Percentiles rank a stretch among this genome's conserved stretches.
phyloP scores from a whole-genome alignment of 2,888 invertebrate genomes.

The Selenia dentaria region DNA sequence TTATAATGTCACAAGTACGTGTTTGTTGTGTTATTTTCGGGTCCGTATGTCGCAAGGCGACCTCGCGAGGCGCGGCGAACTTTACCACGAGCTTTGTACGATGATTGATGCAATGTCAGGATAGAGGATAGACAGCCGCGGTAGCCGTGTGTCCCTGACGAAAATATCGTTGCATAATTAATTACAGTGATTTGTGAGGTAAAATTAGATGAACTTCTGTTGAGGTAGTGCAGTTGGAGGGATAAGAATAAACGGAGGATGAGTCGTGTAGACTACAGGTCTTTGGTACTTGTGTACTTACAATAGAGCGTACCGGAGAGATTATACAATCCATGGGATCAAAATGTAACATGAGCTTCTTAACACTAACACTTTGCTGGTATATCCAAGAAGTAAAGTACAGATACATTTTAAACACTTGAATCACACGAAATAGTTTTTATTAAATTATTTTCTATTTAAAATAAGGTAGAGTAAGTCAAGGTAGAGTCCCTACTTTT shows the following conservation, averaged over 20 bases:
- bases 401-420: too few species aligned
- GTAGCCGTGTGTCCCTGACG: constrained; percentile 35
- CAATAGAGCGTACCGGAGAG: too few species aligned
- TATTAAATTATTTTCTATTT: too few species aligned
- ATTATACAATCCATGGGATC: too few species aligned
- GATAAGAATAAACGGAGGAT: constrained; percentile 11
- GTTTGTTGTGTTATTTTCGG: constrained; percentile 35
- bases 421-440: too few species aligned
- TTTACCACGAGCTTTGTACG: constrained; percentile 10
- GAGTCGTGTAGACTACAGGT: too few species aligned
- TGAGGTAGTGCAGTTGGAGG: constrained; percentile 5
- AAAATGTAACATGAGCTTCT: too few species aligned
- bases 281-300: too few species aligned
- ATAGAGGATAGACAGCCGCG: constrained; percentile 39
- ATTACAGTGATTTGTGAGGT: constrained; percentile 10
- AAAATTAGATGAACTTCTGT: constrained; percentile 20
- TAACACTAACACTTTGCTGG: too few species aligned
- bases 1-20: constrained; percentile 22
- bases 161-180: constrained; percentile 17
- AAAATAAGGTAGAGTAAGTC: too few species aligned
- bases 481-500: too few species aligned
- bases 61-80: constrained; percentile 31
- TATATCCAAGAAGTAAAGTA: too few species aligned
- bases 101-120: constrained; percentile 44
- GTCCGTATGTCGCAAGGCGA: constrained; percentile 42